Percentiles rank a stretch among this genome's conserved stretches.
Evolutionary conservation across 2,888 invertebrate species (phyloP).

Genomic region (Brachyptera putata): DNA sequence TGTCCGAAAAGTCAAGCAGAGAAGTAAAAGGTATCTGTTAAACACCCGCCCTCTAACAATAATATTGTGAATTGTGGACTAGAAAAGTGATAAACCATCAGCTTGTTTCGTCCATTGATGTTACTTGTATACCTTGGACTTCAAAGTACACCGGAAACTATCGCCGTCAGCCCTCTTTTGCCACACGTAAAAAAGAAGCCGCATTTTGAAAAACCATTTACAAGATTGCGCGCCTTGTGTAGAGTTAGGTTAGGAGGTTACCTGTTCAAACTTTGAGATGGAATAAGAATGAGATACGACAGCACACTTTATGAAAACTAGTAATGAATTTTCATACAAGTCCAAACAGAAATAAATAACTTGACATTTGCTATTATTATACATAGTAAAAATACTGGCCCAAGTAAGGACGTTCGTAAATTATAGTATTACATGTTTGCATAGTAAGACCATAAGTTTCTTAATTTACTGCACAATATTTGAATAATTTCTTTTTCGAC

Average conservation of each 20-base stretch:
- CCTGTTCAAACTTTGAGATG: no score
- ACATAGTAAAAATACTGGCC: not conserved
- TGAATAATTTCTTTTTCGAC: no score
- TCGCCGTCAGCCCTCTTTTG: not conserved
- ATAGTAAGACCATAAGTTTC: no score
- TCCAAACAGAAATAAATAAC: not conserved
- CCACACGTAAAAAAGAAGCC: not conserved
- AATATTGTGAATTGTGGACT: slow-evolving; percentile 20
- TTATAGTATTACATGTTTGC: no score
- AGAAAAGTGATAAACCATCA: slow-evolving; percentile 21
- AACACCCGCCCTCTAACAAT: slow-evolving; percentile 12
- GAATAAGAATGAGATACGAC: not conserved
- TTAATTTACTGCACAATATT: no score
- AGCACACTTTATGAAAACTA: not conserved
- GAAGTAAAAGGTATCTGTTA: slow-evolving; percentile 1
- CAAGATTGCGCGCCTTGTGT: not conserved
- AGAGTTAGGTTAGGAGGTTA: not conserved
- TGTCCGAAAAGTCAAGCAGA: not conserved
- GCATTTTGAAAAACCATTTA: not conserved
- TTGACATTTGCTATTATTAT: not conserved
- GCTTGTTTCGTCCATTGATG: slow-evolving; percentile 6
- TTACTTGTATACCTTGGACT: slow-evolving; percentile 1
- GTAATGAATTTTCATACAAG: not conserved
- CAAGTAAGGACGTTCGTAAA: no score
- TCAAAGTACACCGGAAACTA: slow-evolving; percentile 19